Base-by-base conservation (phyloP, 1,140 invertebrate species). In the Panagrolaimus sp. region DNA sequence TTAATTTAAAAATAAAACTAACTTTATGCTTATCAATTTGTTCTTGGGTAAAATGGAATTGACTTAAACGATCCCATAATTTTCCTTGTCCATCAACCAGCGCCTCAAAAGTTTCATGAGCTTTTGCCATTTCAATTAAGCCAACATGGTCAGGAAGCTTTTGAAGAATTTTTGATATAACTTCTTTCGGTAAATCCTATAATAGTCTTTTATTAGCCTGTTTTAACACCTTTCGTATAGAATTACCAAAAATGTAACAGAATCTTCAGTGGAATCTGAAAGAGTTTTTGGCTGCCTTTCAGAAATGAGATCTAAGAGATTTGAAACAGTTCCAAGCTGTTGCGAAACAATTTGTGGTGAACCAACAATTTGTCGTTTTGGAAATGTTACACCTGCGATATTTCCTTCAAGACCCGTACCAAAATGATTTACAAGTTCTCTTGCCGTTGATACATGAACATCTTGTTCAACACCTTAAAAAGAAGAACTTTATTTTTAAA, bases 61-160 rank as follows among this genome's bases (percentile, higher is more conserved):
- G 87, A 51, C 91, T 91, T 44, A 97, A 87, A 80, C 93, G 89
- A 65, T 89, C 87, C 95, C 95, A 98, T 48, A 96, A 89, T 70
- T 91, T 87, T 82, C 91, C 89, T 80, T 97, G 93, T 20, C 69
- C 67, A 48, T 90, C 88, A 25, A 91, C 89, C 9, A 97, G 86
- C 42, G 89, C 87, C 43, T 91, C 88, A 85, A 92, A 89, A 38
- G 88, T 86, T 65, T 85, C 85, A 86, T 89, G 90, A 4, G 90
- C 89, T 86, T 85, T 87, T 74, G 85, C 89, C 7, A 88, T 86
- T 61, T 87, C 89, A 73, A 91, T 88, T 76, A 98, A 87, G 84
- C 96, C 93, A 79, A 89, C 89, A 84, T 96, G 92, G 85, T 96
- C 92, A 66, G 90, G 89, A 75, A 98, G 88, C 80, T 92, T 88